Conservation (phyloP, 2,888 invertebrate species). For the Ophion ventricosus region DNA sequence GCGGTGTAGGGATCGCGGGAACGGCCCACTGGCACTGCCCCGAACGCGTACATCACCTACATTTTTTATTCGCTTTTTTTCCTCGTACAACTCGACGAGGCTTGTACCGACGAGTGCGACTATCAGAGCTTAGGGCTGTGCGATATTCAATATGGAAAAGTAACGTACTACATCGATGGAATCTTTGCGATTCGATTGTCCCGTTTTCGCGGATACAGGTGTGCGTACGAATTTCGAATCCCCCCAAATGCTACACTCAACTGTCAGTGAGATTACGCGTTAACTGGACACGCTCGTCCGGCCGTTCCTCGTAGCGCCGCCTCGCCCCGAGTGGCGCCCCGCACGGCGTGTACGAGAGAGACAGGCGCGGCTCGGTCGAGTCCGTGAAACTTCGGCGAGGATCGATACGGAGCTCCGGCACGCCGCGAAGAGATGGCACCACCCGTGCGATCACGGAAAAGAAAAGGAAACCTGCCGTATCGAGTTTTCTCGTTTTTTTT, state of each 20-base stretch:
- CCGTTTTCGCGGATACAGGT: constrained; percentile 6
- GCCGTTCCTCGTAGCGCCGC: background rate
- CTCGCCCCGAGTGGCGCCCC: constrained; percentile 6
- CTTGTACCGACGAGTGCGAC: constrained; percentile 29
- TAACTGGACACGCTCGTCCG: constrained; percentile 40
- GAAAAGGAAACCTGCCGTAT: constrained; percentile 10
- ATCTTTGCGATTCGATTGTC: constrained; percentile 18
- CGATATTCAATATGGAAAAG: constrained; percentile 23
- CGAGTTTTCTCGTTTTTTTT: background rate
- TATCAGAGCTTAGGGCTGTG: constrained; percentile 44
- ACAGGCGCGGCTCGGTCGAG: background rate
- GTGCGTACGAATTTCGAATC: constrained; percentile 28
- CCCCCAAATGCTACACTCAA: constrained; percentile 25
- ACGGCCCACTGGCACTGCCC: constrained; percentile 59
- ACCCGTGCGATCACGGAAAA: background rate
- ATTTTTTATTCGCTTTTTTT: constrained; percentile 17
- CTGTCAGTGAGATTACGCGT: constrained; percentile 27
- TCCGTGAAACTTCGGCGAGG: constrained; percentile 76
- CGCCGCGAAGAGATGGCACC: constrained; percentile 29
- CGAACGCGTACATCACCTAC: constrained; percentile 30
- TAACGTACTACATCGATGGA: constrained; percentile 61
- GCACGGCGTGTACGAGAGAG: background rate
- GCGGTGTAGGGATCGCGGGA: constrained; percentile 35
- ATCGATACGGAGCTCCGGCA: constrained; percentile 74
- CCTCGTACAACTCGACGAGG: constrained; percentile 13